These are phyloP conservation scores for Melanotaenia pygmaea DNA, from an alignment of 2,797 vertebrate species.

Conservation along the genomic window DNA sequence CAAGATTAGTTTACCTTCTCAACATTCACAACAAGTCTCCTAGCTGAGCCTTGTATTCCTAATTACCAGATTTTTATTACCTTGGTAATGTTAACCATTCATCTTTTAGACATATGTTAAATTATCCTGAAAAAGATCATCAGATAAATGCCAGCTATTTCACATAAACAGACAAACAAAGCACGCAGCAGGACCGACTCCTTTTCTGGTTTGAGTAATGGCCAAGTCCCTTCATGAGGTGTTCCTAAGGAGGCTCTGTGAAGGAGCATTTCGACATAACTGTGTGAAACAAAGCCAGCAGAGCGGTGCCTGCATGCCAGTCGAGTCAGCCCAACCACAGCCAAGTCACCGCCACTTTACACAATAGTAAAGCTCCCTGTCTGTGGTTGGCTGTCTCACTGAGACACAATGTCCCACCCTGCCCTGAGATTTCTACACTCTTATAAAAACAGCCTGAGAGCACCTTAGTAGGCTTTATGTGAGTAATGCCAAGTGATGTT, in stretches of 20 bases:
- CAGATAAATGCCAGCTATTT: not conserved
- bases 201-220: conserved; percentile 32
- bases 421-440: conserved; percentile 48
- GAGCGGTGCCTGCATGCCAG: conserved; percentile 59
- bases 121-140: not conserved
- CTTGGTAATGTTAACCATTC: conserved; percentile 13
- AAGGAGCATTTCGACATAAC: conserved; percentile 64
- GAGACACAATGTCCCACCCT: conserved; percentile 59
- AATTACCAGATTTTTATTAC: conserved; percentile 19
- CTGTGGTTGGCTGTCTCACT: conserved; percentile 63
- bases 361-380: conserved; percentile 63
- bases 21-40: conserved; percentile 19
- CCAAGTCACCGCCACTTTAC: conserved; percentile 64
- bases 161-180: conserved; percentile 5
- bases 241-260: conserved; percentile 38
- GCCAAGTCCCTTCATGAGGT: conserved; percentile 58
- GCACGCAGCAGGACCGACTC: not conserved
- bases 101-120: conserved; percentile 24
- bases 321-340: conserved; percentile 61
- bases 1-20: conserved; percentile 1
- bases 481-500: conserved; percentile 14
- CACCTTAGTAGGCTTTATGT: conserved; percentile 38
- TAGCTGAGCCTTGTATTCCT: conserved; percentile 5
- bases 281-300: conserved; percentile 58
- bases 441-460: conserved; percentile 20